These are phyloP conservation scores for Lepisosteus osseus DNA, from an alignment of 2,113 vertebrate genomes.

Conservation along the genomic window DNA sequence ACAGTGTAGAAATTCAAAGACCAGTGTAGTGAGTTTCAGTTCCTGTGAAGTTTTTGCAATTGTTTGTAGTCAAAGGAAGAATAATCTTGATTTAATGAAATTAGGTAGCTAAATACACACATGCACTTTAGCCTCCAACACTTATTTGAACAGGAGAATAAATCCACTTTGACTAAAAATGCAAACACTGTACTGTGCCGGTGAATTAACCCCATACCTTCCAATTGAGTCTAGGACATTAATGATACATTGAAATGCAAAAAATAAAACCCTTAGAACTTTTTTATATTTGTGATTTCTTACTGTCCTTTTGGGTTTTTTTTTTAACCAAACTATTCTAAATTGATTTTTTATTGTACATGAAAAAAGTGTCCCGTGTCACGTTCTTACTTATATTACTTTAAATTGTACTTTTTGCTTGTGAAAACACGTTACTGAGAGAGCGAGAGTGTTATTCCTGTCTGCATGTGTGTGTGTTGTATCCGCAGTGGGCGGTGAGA, in stretches of 20 bases:
- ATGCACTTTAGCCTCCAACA: slow-evolving; percentile 29
- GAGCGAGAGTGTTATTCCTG: not conserved
- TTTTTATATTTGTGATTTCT: too few species aligned
- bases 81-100: slow-evolving; percentile 44
- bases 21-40: slow-evolving; percentile 26
- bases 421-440: too few species aligned
- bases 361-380: too few species aligned
- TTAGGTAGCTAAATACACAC: slow-evolving; percentile 44
- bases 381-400: too few species aligned
- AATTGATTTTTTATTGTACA: too few species aligned
- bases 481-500: slow-evolving; percentile 85
- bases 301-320: too few species aligned
- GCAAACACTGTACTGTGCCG: slow-evolving; percentile 35
- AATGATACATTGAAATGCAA: too few species aligned
- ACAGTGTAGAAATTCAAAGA: slow-evolving; percentile 26
- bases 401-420: too few species aligned
- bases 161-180: slow-evolving; percentile 31
- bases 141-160: slow-evolving; percentile 30
- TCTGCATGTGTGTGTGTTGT: slow-evolving; percentile 5
- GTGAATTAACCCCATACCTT: slow-evolving; percentile 30
- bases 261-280: too few species aligned
- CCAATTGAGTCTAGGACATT: slow-evolving; percentile 23
- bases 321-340: too few species aligned
- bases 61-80: slow-evolving; percentile 31
- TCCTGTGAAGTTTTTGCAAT: slow-evolving; percentile 24